Evolutionary conservation across 1,140 invertebrate species (phyloP).

Genomic region (Tachypleus tridentatus): DNA sequence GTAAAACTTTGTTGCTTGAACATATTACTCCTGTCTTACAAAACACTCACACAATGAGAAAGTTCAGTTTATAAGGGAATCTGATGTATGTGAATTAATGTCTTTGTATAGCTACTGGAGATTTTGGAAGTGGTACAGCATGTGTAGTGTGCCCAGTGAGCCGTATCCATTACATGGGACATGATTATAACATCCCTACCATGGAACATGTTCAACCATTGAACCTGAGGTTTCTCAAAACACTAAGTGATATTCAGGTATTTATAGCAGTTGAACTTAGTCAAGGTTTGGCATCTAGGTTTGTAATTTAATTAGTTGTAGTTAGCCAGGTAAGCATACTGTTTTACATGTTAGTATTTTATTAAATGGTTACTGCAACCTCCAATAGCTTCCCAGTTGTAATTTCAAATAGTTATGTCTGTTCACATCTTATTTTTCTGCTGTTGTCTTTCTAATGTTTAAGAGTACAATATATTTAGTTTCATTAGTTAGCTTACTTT

Average conservation of each 20-base stretch:
- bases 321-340: too few relatives aligned
- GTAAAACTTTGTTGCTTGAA: too few relatives aligned
- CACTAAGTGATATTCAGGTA: slow-evolving; percentile 21
- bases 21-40: too few relatives aligned
- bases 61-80: background rate
- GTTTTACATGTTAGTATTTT: too few relatives aligned
- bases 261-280: background rate
- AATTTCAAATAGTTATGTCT: too few relatives aligned
- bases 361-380: too few relatives aligned
- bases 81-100: background rate
- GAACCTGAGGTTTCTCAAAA: slow-evolving; percentile 8
- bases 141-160: slow-evolving; percentile 82
- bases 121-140: slow-evolving; percentile 87
- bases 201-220: slow-evolving; percentile 11
- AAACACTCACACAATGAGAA: background rate
- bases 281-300: too few relatives aligned
- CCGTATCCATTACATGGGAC: slow-evolving; percentile 56
- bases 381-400: too few relatives aligned
- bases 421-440: background rate
- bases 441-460: too few relatives aligned
- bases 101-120: slow-evolving; percentile 50
- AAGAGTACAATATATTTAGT: too few relatives aligned
- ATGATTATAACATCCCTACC: slow-evolving; percentile 29
- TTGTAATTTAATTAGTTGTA: too few relatives aligned
- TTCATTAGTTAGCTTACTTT: too few relatives aligned